These are phyloP conservation scores for Spialia ferax DNA, from an alignment of 2,888 invertebrate genomes.

Conservation along the genomic window DNA sequence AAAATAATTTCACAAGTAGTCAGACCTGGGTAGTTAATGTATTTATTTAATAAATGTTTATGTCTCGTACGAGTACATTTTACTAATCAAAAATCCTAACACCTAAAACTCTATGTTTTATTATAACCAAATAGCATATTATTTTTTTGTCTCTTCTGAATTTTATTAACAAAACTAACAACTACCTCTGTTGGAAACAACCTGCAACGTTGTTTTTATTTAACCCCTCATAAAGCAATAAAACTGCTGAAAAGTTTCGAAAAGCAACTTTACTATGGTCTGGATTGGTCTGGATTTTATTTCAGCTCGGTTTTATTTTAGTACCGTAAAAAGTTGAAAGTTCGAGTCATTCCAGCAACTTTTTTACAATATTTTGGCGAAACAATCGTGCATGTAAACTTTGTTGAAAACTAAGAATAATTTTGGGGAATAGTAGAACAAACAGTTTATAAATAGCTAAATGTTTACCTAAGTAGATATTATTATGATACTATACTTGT, in stretches of 20 bases:
- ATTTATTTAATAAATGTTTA: too few relatives aligned
- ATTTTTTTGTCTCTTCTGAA: background rate
- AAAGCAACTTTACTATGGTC: slow-evolving; percentile 18
- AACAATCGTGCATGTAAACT: slow-evolving; percentile 29
- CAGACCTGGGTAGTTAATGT: too few relatives aligned
- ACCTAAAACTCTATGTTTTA: too few relatives aligned
- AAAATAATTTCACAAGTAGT: too few relatives aligned
- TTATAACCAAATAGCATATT: too few relatives aligned
- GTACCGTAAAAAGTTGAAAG: slow-evolving; percentile 25
- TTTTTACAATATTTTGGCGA: slow-evolving; percentile 30
- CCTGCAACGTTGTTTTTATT: background rate
- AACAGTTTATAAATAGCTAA: background rate
- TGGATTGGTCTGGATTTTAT: slow-evolving; percentile 22
- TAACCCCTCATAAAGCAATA: slow-evolving; percentile 24
- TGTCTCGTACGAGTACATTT: too few relatives aligned
- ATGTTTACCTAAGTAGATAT: background rate
- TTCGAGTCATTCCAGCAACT: slow-evolving; percentile 28
- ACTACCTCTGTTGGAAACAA: background rate
- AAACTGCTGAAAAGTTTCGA: slow-evolving; percentile 14
- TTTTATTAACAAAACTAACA: background rate
- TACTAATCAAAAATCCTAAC: too few relatives aligned
- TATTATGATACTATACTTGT: background rate
- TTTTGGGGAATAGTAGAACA: background rate
- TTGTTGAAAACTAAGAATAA: slow-evolving; percentile 25
- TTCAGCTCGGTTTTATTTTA: slow-evolving; percentile 30